Evolutionary conservation across 2,888 invertebrate species (phyloP).

Genomic region (Ochropleura plecta): DNA sequence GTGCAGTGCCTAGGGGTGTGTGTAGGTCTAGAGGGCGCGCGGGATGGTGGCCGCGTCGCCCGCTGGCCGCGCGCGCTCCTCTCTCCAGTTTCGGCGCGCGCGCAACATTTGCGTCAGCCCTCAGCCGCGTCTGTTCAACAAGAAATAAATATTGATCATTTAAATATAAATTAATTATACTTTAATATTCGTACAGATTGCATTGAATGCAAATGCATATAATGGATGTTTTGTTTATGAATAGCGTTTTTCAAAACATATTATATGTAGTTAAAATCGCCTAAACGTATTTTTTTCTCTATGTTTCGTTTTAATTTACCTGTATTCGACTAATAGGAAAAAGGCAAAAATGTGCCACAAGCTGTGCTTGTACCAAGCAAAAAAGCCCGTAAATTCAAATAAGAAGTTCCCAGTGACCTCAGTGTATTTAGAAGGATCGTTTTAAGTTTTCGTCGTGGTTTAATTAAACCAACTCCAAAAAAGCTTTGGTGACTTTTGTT

Average conservation of each 20-base stretch:
- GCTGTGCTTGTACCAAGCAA: not conserved
- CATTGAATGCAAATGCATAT: not conserved
- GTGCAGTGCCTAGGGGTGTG: conserved; percentile 82
- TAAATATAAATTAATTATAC: not conserved
- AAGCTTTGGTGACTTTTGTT: too few species aligned
- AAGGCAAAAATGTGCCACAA: not conserved
- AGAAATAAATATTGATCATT: conserved; percentile 8
- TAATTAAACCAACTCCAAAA: too few species aligned
- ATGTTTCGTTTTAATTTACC: not conserved
- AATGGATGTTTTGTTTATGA: not conserved
- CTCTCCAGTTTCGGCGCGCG: conserved; percentile 81
- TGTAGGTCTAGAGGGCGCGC: conserved; percentile 85
- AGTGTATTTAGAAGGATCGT: not conserved
- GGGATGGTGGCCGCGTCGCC: conserved; percentile 84
- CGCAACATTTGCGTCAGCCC: conserved; percentile 84
- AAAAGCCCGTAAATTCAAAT: not conserved
- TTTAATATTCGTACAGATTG: not conserved
- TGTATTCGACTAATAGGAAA: not conserved
- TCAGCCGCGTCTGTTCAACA: conserved; percentile 75
- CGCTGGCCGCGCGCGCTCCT: conserved; percentile 87
- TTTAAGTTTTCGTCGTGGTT: too few species aligned
- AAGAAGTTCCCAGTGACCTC: not conserved
- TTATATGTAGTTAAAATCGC: too few species aligned
- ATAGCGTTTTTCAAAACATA: too few species aligned
- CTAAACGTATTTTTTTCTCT: not conserved